Base-by-base conservation (phyloP, 2,797 vertebrate genomes). In the Ctenopoma kingsleyae region DNA sequence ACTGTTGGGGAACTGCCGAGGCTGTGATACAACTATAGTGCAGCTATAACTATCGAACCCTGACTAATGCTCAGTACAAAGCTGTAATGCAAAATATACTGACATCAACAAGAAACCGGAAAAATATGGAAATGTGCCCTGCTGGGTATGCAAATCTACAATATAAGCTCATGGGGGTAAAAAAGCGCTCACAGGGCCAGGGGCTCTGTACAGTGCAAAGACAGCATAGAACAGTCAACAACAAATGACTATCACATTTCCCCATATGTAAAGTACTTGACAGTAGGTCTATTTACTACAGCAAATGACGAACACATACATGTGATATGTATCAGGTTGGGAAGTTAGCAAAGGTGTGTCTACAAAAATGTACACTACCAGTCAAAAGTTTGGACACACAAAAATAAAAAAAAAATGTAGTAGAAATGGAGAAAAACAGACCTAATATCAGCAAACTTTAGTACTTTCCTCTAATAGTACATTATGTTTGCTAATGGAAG, bases 61-160 rank as follows among this genome's bases (percentile, higher is more conserved):
- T 13, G 30, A 52, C 67, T 57, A 22, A 12, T 3, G 8, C 58
- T 69, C 20, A 70, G 65, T 51, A 55, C 64, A 81, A 49, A 73
- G 70, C 70, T 67, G 60, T 73, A 81, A 54, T 74, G 67, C 78
- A 35, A 16, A 55, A 63, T 13, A 25, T 51, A 40, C 52, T 55
- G 48, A 22, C 43, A 69, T 60, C 25, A 53, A 61, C 80, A 77
- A 52, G 50, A 77, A 80, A 59, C 1, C 7, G 27, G 19, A 15
- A 38, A 80, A 79, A 79, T 87, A 90, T 92, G 92, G 63, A 94
- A 92, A 92, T 91, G 76, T 81, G 75, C 84, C 83, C 80, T 81
- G 76, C 81, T 79, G 80, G 55, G 59, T 68, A 91, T 89, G 91
- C 83, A 94, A 93, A 92, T 88, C 66, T 25, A 73, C 17, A 74